These are phyloP conservation scores for Anastrepha obliqua DNA, from an alignment of 1,140 invertebrate genomes.

Conservation along the genomic window DNA sequence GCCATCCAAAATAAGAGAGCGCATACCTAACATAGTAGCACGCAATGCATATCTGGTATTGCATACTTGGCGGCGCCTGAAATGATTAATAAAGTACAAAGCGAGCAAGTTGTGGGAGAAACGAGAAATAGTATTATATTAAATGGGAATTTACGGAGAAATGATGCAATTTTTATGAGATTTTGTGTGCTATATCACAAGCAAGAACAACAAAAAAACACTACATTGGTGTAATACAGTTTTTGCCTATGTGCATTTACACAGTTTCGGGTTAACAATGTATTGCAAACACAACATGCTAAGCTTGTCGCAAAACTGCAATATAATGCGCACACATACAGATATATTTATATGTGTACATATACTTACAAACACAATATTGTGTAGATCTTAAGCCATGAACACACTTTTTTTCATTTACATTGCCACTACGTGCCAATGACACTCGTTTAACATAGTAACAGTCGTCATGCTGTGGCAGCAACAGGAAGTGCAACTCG, in stretches of 20 bases:
- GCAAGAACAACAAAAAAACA: no score
- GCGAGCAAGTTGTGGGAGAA: background rate
- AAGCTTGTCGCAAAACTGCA: no score
- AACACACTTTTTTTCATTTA: background rate
- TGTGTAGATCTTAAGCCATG: background rate
- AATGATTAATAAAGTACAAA: background rate
- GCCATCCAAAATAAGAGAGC: no score
- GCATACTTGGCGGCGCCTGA: slow-evolving; percentile 1
- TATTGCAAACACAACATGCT: no score
- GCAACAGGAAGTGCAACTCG: slow-evolving; percentile 35
- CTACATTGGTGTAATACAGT: no score
- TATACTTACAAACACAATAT: background rate
- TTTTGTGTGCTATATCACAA: no score
- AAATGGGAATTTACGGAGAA: background rate
- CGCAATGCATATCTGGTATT: background rate
- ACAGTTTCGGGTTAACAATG: no score
- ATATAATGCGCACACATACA: no score
- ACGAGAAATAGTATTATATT: background rate
- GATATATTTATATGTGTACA: no score
- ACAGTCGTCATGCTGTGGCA: background rate
- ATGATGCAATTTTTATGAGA: slow-evolving; percentile 4
- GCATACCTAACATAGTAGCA: no score
- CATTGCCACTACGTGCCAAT: background rate
- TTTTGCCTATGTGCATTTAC: no score
- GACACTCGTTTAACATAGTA: background rate